These are phyloP conservation scores for Clarias magur DNA, from an alignment of 2,113 vertebrate genomes.

Conservation along the genomic window DNA sequence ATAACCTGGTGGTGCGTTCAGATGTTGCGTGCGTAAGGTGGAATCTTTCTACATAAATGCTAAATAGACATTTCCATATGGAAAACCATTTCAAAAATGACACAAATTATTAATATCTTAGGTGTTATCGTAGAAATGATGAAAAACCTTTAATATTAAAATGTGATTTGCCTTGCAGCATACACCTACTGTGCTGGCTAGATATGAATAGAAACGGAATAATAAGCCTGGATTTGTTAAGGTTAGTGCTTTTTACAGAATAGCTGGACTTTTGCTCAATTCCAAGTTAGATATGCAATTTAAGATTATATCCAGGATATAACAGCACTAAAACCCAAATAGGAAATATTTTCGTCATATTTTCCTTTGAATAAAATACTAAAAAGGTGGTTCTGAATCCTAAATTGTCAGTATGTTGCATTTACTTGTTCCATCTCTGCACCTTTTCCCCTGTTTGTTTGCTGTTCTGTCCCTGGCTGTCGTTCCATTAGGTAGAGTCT, in stretches of 20 bases:
- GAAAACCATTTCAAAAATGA: background rate
- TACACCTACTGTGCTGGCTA: background rate
- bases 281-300: background rate
- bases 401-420: background rate
- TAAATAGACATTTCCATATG: no score
- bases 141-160: background rate
- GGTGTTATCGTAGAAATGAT: background rate
- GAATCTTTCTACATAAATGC: no score
- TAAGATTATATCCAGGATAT: background rate
- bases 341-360: background rate
- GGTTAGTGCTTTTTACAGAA: background rate
- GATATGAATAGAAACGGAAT: background rate
- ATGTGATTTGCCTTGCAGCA: background rate
- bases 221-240: background rate
- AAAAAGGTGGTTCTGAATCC: background rate
- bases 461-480: no score
- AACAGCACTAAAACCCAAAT: background rate
- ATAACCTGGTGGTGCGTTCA: no score
- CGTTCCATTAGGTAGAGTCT: no score
- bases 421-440: no score
- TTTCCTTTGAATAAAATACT: background rate
- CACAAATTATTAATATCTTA: background rate
- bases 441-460: no score
- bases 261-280: background rate
- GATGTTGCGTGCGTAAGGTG: background rate